Percentiles rank a stretch among this genome's conserved stretches.
These are phyloP conservation scores for Tenthredo scrophulariae DNA, from an alignment of 2,888 invertebrate species.

Conservation along the genomic window DNA sequence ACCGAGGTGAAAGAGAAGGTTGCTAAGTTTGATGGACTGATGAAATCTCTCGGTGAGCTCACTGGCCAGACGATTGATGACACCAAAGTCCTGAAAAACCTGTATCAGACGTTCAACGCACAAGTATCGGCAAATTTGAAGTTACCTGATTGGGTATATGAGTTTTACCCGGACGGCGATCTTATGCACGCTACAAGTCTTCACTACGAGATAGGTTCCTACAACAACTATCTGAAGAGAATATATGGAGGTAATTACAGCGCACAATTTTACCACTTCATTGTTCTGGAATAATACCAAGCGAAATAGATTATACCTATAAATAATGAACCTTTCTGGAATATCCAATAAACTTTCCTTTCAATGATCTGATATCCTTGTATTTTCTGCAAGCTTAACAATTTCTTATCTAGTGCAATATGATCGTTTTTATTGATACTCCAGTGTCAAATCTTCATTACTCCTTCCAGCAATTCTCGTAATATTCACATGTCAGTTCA, in stretches of 20 bases:
- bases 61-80: constrained; percentile 51
- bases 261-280: too few relatives aligned
- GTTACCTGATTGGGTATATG: constrained; percentile 55
- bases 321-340: background rate
- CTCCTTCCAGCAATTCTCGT: too few relatives aligned
- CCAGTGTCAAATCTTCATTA: too few relatives aligned
- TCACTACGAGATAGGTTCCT: constrained; percentile 52
- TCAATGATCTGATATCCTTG: background rate
- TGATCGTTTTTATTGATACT: background rate
- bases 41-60: constrained; percentile 5
- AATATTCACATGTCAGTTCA: background rate
- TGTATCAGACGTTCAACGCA: constrained; percentile 54
- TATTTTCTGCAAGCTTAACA: background rate
- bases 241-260: constrained; percentile 53
- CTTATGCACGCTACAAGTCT: constrained; percentile 53
- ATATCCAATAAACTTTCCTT: background rate
- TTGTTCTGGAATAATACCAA: too few relatives aligned
- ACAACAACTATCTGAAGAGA: constrained; percentile 53
- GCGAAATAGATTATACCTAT: too few relatives aligned
- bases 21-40: constrained; percentile 1
- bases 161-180: constrained; percentile 55
- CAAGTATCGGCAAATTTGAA: constrained; percentile 50
- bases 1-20: background rate
- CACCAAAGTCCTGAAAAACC: constrained; percentile 41
- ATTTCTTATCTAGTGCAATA: background rate